phyloP scores from a whole-genome alignment of 2,797 vertebrate genomes.

The Cryptoprocta ferox region DNA sequence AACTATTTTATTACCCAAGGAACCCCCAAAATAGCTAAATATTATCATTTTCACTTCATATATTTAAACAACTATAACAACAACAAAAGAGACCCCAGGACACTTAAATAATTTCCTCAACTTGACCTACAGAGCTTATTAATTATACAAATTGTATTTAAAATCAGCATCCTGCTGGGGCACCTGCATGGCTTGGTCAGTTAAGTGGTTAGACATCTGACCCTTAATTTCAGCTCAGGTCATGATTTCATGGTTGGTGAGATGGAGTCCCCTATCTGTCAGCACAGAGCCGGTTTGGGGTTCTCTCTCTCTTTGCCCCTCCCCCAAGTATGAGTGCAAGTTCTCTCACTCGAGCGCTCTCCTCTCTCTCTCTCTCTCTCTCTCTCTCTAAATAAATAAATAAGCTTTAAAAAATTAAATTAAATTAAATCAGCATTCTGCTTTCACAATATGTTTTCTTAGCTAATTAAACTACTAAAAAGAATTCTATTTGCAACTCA shows the following conservation, averaged over 20 bases:
- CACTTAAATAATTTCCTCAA: neutral
- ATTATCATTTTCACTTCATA: neutral
- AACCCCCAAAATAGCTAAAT: neutral
- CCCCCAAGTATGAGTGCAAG: too few species aligned
- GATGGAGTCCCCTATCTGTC: too few species aligned
- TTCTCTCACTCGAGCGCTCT: too few species aligned
- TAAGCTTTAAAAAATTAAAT: too few species aligned
- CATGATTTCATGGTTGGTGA: too few species aligned
- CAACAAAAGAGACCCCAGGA: neutral
- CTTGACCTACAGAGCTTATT: neutral
- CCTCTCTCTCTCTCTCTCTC: too few species aligned
- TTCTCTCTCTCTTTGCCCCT: too few species aligned
- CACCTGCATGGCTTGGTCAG: too few species aligned
- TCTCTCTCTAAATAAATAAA: too few species aligned
- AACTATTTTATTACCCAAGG: neutral
- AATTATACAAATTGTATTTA: neutral
- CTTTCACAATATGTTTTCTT: neutral
- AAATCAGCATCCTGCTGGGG: neutral
- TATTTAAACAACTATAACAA: neutral
- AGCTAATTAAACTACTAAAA: neutral
- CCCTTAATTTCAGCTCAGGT: too few species aligned
- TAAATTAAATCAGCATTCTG: neutral
- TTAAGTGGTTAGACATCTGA: too few species aligned
- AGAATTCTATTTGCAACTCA: neutral
- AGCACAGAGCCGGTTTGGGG: too few species aligned